These are phyloP conservation scores for Lindbergichthys nudifrons DNA, from an alignment of 2,797 vertebrate genomes.

Conservation along the genomic window DNA sequence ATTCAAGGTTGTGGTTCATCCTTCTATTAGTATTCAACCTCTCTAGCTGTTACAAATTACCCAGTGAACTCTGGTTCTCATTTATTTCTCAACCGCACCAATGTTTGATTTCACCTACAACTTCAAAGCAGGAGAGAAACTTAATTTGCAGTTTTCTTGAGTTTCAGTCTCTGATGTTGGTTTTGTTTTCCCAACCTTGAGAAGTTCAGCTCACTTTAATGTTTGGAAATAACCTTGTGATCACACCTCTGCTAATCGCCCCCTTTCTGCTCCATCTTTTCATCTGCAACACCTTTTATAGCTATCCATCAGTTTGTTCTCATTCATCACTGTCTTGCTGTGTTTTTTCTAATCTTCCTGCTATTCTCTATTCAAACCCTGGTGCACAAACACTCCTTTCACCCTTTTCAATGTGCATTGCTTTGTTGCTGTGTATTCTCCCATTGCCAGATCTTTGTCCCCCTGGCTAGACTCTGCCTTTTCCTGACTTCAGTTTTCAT, in stretches of 20 bases:
- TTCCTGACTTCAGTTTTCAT: constrained; percentile 8
- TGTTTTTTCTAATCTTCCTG: constrained; percentile 45
- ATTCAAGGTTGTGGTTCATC: not conserved
- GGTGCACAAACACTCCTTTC: not conserved
- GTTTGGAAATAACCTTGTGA: constrained; percentile 35
- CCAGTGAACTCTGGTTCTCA: not conserved
- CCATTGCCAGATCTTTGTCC: not conserved
- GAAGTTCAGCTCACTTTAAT: constrained; percentile 25
- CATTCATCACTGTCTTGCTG: constrained; percentile 56
- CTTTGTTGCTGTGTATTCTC: not conserved
- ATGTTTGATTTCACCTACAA: not conserved
- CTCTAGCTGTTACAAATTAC: not conserved
- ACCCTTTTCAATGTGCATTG: constrained; percentile 5
- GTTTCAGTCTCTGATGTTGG: not conserved
- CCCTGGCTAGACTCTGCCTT: not conserved
- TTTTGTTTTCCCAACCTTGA: constrained; percentile 36
- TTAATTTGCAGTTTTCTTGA: not conserved
- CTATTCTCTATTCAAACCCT: constrained; percentile 29
- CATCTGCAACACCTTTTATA: constrained; percentile 25
- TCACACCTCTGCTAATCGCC: constrained; percentile 31
- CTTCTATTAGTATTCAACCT: not conserved
- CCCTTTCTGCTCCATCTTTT: constrained; percentile 38
- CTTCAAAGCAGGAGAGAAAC: not conserved
- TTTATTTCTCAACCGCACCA: not conserved
- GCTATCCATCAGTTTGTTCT: constrained; percentile 56